Conservation (phyloP, 2,113 vertebrate species). For the Sprattus sprattus region DNA sequence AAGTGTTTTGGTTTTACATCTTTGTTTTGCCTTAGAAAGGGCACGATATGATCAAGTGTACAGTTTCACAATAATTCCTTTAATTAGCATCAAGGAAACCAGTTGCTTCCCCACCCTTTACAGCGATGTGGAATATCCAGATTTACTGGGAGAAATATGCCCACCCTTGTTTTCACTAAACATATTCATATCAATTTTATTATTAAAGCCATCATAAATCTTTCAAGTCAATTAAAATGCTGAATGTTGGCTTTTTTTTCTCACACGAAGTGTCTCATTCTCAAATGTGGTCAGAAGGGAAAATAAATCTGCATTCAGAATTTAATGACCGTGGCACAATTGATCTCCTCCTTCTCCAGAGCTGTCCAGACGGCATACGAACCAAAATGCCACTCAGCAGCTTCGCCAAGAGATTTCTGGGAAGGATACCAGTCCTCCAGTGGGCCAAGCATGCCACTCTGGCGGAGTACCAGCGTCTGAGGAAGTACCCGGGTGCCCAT, state of each 20-base stretch:
- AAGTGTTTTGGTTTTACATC: not conserved
- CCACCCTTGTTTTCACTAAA: not conserved
- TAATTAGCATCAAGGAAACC: not conserved
- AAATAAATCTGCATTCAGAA: not conserved
- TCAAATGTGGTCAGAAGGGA: not conserved
- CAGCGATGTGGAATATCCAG: not conserved
- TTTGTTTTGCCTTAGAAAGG: not conserved
- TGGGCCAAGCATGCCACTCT: constrained; percentile 61
- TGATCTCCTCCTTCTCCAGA: constrained; percentile 51
- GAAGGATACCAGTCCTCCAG: constrained; percentile 69
- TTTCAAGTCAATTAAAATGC: not conserved
- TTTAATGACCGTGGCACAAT: not conserved
- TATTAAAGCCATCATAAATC: not conserved
- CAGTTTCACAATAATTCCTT: not conserved
- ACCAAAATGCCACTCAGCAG: constrained; percentile 39
- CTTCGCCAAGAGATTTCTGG: constrained; percentile 54
- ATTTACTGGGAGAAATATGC: not conserved
- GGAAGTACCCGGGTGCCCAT: constrained; percentile 58
- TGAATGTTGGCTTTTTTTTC: not conserved
- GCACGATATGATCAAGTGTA: not conserved
- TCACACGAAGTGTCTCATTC: not conserved
- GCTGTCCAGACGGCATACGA: constrained; percentile 56
- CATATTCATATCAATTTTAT: not conserved
- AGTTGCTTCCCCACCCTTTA: not conserved
- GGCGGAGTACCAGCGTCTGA: constrained; percentile 65